Evolutionary conservation across 2,797 vertebrate species (phyloP), one percentile per base, ranked within the genome.

Genomic region (Malurus splendens): DNA sequence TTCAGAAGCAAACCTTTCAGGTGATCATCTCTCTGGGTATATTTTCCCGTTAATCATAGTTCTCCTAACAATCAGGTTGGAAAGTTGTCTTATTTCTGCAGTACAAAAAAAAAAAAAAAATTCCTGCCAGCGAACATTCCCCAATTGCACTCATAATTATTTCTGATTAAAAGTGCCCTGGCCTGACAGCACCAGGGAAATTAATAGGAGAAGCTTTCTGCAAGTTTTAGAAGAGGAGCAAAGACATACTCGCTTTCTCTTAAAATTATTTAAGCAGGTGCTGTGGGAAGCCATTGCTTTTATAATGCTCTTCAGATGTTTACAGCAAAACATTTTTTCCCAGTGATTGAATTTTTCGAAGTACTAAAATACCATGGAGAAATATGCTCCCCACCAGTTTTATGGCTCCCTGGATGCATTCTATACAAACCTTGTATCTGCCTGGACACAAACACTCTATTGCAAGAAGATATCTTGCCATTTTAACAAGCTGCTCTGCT

Each of bases 331-430:
- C 95, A 96, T 96, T 96, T 97, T 97, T 97, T 93, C 92, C 93
- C 90, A 92, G 89, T 95, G 96, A 97, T 96, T 97, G 94, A 97
- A 96, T 97, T 97, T 97, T 97, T 97, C 86, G 6, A 95, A 96
- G 93, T 96, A 96, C 95, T 98, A 97, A 98, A 97, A 97, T 97
- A 95, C 92, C 95, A 93, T 27, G 7, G 95, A 97, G 94, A 97
- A 97, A 97, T 97, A 97, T 96, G 94, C 95, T 97, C 97, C 95
- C 95, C 95, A 96, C 94, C 95, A 94, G 92, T 93, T 97, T 98
- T 97, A 97, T 95, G 84, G 94, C 89, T 98, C 96, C 96, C 96
- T 82, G 68, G 96, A 86, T 94, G 86, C 90, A 89, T 96, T 96
- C 91, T 96, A 77, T 95, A 95, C 95, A 97, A 97, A 96, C 93